These are phyloP conservation scores for Lepidocyrtinus sp. DNA, from an alignment of 2,888 invertebrate species.

Conservation along the genomic window DNA sequence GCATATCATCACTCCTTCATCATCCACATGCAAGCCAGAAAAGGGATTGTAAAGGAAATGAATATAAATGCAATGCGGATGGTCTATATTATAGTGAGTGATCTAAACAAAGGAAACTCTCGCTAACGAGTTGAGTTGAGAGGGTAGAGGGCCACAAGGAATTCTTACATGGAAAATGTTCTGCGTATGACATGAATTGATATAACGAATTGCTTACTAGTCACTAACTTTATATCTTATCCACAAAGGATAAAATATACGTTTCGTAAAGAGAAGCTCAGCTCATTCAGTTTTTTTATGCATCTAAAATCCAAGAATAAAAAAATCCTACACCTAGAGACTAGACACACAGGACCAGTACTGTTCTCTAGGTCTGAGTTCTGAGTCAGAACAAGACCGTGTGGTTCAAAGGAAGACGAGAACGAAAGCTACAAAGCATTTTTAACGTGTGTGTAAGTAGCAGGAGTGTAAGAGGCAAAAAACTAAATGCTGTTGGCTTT, in stretches of 20 bases:
- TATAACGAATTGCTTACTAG: not conserved
- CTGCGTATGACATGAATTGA: conserved; percentile 8
- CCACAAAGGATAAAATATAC: conserved; percentile 1
- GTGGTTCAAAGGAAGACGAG: conserved; percentile 8
- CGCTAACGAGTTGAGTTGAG: conserved; percentile 8
- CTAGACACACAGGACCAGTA: conserved; percentile 13
- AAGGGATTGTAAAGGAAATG: not conserved
- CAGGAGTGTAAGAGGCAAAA: too few species aligned
- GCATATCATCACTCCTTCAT: not conserved
- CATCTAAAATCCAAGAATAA: conserved; percentile 13
- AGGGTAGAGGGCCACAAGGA: conserved; percentile 4
- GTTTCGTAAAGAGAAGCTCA: not conserved
- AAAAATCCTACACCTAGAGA: too few species aligned
- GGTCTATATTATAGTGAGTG: not conserved
- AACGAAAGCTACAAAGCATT: not conserved
- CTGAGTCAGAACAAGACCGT: not conserved
- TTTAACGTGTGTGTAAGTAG: not conserved
- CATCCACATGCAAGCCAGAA: not conserved
- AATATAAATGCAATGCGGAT: conserved; percentile 13
- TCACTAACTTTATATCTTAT: not conserved
- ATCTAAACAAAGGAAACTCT: not conserved
- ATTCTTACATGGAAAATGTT: conserved; percentile 1
- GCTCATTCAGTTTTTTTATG: conserved; percentile 3
- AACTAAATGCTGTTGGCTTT: not conserved
- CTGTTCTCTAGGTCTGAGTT: not conserved